These are phyloP conservation scores for Anthoscopus minutus DNA, from an alignment of 2,113 vertebrate genomes.

Conservation along the genomic window DNA sequence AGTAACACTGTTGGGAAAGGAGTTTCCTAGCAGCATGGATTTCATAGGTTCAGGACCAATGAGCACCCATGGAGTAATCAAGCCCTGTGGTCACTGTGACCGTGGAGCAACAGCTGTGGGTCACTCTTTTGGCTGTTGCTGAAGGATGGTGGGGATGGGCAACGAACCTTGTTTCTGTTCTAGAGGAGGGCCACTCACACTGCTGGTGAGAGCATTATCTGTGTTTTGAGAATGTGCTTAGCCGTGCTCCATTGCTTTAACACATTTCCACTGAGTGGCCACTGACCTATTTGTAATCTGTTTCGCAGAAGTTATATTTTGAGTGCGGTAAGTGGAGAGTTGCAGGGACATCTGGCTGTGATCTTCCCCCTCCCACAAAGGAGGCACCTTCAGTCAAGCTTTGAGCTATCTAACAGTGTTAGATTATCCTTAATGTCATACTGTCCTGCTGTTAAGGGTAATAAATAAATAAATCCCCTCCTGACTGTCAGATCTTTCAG, in stretches of 20 bases:
- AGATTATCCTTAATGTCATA: not conserved
- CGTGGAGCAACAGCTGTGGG: not conserved
- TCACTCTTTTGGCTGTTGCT: not conserved
- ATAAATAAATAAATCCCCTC: not conserved
- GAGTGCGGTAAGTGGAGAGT: not conserved
- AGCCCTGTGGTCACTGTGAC: not conserved
- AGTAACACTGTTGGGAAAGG: not conserved
- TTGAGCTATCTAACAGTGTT: not conserved
- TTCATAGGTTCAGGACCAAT: not conserved
- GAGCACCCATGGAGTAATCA: not conserved
- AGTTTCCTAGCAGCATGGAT: not conserved
- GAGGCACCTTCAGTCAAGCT: not conserved
- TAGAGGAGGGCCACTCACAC: not conserved
- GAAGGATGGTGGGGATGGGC: not conserved
- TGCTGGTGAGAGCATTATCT: not conserved
- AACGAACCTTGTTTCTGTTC: not conserved
- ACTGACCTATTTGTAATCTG: not conserved
- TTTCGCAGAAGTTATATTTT: not conserved
- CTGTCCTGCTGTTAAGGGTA: not conserved
- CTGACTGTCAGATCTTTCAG: not conserved
- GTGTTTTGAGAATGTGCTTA: not conserved
- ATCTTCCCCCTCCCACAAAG: not conserved
- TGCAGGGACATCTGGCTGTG: not conserved
- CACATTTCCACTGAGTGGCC: not conserved
- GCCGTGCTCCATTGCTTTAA: not conserved